Evolutionary conservation across 2,888 invertebrate genomes (phyloP), one percentile per base, ranked within the genome.

Genomic region (Epirrita christyi): DNA sequence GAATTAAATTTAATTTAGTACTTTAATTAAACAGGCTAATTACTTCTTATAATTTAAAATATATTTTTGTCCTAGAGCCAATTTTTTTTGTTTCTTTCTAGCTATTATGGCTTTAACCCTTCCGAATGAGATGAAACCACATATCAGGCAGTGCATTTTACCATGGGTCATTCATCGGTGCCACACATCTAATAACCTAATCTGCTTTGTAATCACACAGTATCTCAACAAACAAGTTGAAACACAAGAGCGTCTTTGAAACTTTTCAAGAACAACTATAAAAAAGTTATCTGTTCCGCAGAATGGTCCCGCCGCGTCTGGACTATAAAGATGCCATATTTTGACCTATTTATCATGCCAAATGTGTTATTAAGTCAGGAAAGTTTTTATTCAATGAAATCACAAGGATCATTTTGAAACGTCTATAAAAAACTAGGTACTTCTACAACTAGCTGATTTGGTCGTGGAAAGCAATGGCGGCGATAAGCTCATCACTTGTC

Each of bases 261-360:
- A 59, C 57, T 66, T 63, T 57, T 59, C 28, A 50, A 66, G 48
- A 65, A 65, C 56, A 61, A 56, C 63, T 63, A 58, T 63, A 63
- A 63, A 55, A 59, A 63, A 63, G 61, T 66, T 59, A 47, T 59
- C 51, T 55, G 45, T 43, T 44, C 61, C 54, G 29, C 41, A 21
- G 15, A 42, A 32, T 15, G 21, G 50, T 36, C 42, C 42, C 41
- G 49, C 41, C 29, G 41, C 49, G 49, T 13, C 28, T 28, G 36
- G 46, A 21, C 27, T 9, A 48, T 48, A 48, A 48, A 48, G 38
- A 48, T 37, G 45, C 45, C 37, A 48, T 48, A 48, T 48, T 48
- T 48, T 48, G 29, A 14, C 3, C 14, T n/a, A 29, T 28, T 36
- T 21, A 21, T 21, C 21, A 21, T 21, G 21, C 21, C 21, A 21